Percentiles rank a stretch among this genome's conserved stretches.
These are phyloP conservation scores for Peromyscus leucopus DNA, from an alignment of 2,113 vertebrate genomes.

Conservation along the genomic window DNA sequence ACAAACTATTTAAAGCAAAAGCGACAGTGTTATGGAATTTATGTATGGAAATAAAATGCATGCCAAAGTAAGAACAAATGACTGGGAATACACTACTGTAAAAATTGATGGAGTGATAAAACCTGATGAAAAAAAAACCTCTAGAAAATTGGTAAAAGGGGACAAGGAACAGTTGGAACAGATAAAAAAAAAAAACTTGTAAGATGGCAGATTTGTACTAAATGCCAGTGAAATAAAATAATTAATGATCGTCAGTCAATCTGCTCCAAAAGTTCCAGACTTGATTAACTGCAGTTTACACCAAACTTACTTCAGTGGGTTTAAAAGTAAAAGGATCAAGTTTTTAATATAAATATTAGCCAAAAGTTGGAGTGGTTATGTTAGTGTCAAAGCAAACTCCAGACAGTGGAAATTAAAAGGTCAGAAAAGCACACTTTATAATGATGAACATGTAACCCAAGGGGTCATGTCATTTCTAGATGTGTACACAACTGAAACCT, in stretches of 20 bases:
- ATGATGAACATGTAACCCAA: not conserved
- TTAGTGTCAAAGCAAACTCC: not conserved
- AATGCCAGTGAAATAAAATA: not conserved
- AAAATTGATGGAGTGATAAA: not conserved
- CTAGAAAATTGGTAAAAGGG: constrained; percentile 1
- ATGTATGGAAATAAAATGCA: not conserved
- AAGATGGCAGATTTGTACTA: constrained; percentile 19
- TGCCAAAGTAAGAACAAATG: not conserved
- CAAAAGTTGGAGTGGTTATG: not conserved
- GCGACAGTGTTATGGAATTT: not conserved
- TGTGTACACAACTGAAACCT: not conserved
- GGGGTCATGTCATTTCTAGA: not conserved
- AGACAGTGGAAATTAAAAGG: not conserved
- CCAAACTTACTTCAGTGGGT: not conserved
- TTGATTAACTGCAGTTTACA: constrained; percentile 5
- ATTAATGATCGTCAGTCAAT: not conserved
- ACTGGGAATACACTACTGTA: not conserved
- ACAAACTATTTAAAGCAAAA: constrained; percentile 13
- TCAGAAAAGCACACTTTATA: not conserved
- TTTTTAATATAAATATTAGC: not conserved
- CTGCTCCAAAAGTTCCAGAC: not conserved
- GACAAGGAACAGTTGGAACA: not conserved
- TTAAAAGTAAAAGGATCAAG: constrained; percentile 41
- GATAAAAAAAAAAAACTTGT: not conserved
- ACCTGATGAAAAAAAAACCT: not conserved